A percentile compares a stretch with the other conserved stretches of the same genome.
phyloP scores from a whole-genome alignment of 2,113 vertebrate genomes.

The Oreotrochilus melanogaster region DNA sequence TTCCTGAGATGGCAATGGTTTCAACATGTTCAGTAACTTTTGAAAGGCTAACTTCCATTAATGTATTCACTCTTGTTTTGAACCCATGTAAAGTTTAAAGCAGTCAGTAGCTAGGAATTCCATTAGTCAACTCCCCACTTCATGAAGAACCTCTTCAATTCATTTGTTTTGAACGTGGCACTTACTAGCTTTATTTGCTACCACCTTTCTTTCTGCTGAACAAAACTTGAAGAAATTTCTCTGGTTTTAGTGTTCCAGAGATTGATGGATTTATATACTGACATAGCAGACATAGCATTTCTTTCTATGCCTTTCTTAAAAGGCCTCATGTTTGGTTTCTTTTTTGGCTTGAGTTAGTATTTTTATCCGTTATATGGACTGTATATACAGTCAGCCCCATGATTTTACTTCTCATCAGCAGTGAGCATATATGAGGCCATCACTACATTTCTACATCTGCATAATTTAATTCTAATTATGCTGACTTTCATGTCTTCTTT shows the following conservation, averaged over 20 bases:
- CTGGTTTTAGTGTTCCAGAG: not conserved
- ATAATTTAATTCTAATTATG: not conserved
- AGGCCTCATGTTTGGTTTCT: not conserved
- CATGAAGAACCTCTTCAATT: not conserved
- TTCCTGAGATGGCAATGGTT: not conserved
- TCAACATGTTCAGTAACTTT: not conserved
- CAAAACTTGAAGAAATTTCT: not conserved
- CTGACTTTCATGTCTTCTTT: not conserved
- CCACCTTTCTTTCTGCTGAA: not conserved
- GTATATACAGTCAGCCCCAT: not conserved
- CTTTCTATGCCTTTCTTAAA: not conserved
- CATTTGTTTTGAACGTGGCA: not conserved
- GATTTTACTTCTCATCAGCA: not conserved
- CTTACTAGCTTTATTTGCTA: not conserved
- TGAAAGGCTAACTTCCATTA: not conserved
- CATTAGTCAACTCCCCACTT: not conserved
- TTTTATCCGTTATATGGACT: not conserved
- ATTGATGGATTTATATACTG: not conserved
- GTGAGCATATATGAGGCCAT: not conserved
- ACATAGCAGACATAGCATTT: not conserved
- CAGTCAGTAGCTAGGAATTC: not conserved
- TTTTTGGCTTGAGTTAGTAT: not conserved
- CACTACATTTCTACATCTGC: not conserved
- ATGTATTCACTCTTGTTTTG: not conserved
- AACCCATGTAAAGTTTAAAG: not conserved